Evolutionary conservation across 2,888 invertebrate species (phyloP), one percentile per base, ranked within the genome.

Genomic region (Trachelus tabidus): DNA sequence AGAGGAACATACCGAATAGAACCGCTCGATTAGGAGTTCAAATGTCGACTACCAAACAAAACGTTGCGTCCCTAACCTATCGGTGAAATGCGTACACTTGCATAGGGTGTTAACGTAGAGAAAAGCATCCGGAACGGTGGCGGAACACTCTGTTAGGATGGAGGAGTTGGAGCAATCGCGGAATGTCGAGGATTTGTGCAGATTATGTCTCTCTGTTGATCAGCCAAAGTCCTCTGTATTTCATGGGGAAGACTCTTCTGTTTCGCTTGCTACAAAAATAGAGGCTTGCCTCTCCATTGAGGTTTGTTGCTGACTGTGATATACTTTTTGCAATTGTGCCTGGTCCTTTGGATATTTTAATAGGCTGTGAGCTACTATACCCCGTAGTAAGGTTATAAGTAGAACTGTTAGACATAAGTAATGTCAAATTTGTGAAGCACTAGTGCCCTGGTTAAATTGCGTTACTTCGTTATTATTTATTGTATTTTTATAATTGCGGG

Each of bases 211-310:
- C 91, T 93, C 94, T 90, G 92, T 93, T 90, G 93, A 94, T 87
- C 93, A 93, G 90, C 93, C 93, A 90, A 93, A 93, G 91, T 93
- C 93, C 89, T 94, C 94, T 90, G 94, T 94, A 89, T 94, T 94
- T 92, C 93, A 92, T 91, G 92, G 92, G 91, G 86, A 85, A 74
- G 93, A 93, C 89, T 90, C 93, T 91, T 89, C 92, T 73, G 88
- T 91, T 73, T 85, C 93, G 89, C 92, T 95, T 86, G 94, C 93
- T 81, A 93, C 93, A 83, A 95, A 94, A 93, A 95, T 95, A 90
- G 93, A 93, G 89, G 93, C 93, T 88, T 94, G 94, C 88, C 92
- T 95, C 85, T 93, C 94, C 79, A 93, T 95, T 82, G 93, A 95
- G 94, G 95, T 95, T 92, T 73, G 85, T 87, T 79, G 9, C 31